Base-by-base conservation (phyloP, 2,888 invertebrate genomes). In the Catonia carolina region DNA sequence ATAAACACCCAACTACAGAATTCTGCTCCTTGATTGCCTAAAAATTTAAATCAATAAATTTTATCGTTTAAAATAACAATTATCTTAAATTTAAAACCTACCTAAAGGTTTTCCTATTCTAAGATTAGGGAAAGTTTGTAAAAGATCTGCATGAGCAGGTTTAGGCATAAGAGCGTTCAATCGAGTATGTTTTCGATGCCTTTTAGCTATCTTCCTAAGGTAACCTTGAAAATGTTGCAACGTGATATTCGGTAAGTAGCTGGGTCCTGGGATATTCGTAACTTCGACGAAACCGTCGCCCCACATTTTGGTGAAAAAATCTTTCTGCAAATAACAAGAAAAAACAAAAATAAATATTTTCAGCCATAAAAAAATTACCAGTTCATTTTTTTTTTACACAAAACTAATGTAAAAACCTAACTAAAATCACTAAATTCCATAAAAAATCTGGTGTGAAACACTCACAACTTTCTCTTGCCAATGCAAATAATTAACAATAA, bases 261-360 rank as follows among this genome's bases (percentile, higher is more conserved):
- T 83, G 66, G 89, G 89, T 63, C 85, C 82, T 36, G 84, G 80
- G 66, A 95, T 82, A 45, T 84, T 81, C 22, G 80, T 77, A 67
- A 88, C 85, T 61, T 95, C 95, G 17, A 93, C 82, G 74, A 99
- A 99, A 58, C 83, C 79, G 68, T 96, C 96, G 42, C 99, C 98
- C 98, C 98, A 99, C 60, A 94, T 94, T 72, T 92, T 93, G 0
- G 95, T 95, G 69, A 99, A 95, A 69, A 99, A 93, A 72, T 95
- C 79, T 66, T 70, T 72, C 72, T 74, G 69, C 45, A 67, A 63
- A 37, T 45, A 48, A 42, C n/a, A n/a, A n/a, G n/a, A n/a, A n/a
- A n/a, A n/a, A n/a, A n/a, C n/a, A 45, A 45, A 56, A 55, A 54
- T 36, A 23, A 22, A 45, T 41, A 49, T 31, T 42, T 53, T 14